These are phyloP conservation scores for Eilema sororculum DNA, from an alignment of 2,888 invertebrate species.

Conservation along the genomic window DNA sequence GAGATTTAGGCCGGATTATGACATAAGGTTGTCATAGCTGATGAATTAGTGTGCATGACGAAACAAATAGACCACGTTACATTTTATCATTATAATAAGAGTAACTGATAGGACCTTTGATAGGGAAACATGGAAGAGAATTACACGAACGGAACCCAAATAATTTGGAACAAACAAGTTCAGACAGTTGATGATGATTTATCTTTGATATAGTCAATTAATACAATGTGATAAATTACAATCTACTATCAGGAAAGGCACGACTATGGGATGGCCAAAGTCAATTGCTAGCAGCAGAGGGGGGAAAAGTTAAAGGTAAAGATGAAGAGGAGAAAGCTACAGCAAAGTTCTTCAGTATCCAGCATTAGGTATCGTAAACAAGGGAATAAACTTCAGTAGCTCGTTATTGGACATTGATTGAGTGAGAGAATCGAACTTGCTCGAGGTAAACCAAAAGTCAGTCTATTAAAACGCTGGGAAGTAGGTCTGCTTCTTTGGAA, in stretches of 20 bases:
- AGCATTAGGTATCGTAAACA: too few species aligned
- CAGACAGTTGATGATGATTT: too few species aligned
- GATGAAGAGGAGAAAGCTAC: too few species aligned
- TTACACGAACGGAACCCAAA: not conserved
- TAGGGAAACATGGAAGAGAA: not conserved
- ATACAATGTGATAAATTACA: too few species aligned
- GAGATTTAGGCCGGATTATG: conserved; percentile 48
- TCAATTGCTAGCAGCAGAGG: not conserved
- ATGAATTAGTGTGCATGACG: not conserved
- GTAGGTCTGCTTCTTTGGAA: not conserved
- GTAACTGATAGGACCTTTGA: not conserved
- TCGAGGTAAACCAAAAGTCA: too few species aligned
- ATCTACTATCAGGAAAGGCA: too few species aligned
- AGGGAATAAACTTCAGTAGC: too few species aligned
- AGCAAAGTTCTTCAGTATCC: too few species aligned
- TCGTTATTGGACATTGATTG: not conserved
- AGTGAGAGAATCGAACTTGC: not conserved
- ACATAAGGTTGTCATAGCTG: conserved; percentile 31
- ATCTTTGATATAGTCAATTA: too few species aligned
- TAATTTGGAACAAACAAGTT: too few species aligned
- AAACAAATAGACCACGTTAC: not conserved
- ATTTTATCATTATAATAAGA: not conserved
- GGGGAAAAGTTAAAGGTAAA: too few species aligned
- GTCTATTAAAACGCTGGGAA: not conserved
- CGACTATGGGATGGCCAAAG: too few species aligned